phyloP scores from a whole-genome alignment of 2,888 invertebrate species.

The Sisyra terminalis region DNA sequence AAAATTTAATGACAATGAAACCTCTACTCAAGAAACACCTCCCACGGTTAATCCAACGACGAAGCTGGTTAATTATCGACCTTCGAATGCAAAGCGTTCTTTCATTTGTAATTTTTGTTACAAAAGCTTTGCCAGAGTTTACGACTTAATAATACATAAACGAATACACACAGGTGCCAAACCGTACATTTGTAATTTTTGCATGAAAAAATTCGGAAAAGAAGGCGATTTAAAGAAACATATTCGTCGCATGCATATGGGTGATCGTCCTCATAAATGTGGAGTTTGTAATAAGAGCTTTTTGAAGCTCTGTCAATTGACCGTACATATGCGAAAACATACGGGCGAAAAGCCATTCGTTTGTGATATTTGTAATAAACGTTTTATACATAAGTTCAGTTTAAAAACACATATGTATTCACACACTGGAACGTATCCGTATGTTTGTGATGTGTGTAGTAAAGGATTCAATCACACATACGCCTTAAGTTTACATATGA shows the following conservation, averaged over 20 bases:
- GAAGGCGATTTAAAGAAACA: constrained; percentile 8
- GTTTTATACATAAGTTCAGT: constrained; percentile 6
- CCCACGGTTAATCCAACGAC: background rate
- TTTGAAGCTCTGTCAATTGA: constrained; percentile 2
- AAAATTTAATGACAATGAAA: too few species aligned
- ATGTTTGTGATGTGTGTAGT: constrained; percentile 6
- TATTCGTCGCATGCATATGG: constrained; percentile 4
- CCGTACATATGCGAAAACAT: constrained; percentile 5
- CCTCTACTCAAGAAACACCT: too few species aligned
- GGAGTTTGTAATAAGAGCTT: constrained; percentile 7
- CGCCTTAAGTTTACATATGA: constrained; percentile 21
- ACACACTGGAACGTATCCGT: constrained; percentile 5
- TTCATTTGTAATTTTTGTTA: constrained; percentile 8
- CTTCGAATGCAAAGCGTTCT: constrained; percentile 3
- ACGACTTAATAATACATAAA: constrained; percentile 7
- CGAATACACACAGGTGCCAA: constrained; percentile 5
- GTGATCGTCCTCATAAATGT: constrained; percentile 6
- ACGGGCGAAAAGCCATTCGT: constrained; percentile 2
- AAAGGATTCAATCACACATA: constrained; percentile 10
- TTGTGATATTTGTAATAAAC: constrained; percentile 6
- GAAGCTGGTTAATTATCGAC: background rate
- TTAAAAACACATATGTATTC: constrained; percentile 6
- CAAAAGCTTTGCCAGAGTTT: constrained; percentile 3
- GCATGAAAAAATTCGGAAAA: constrained; percentile 6
- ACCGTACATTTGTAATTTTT: constrained; percentile 7